Conservation (phyloP, 1,140 invertebrate species). For the Diprion similis region DNA sequence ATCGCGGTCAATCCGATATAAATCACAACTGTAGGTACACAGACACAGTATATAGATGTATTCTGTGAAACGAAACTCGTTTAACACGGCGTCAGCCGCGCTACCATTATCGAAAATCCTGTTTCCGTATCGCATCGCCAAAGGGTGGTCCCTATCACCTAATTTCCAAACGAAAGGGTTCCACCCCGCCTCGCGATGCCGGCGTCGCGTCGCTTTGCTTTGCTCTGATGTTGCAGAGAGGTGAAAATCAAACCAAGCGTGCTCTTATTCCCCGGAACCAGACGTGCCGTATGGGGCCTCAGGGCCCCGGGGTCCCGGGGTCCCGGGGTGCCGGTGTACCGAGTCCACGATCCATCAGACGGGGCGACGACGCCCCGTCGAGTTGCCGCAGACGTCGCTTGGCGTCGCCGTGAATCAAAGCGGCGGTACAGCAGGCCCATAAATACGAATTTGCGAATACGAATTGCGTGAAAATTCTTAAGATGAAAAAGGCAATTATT, state of each 20-base stretch:
- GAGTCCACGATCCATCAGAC: neutral
- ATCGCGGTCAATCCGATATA: conserved; percentile 4
- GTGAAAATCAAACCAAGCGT: too few species aligned
- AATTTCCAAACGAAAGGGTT: conserved; percentile 2
- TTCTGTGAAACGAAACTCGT: too few species aligned
- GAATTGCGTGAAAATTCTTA: too few species aligned
- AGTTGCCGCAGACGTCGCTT: neutral
- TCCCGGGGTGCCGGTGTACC: neutral
- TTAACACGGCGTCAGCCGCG: neutral
- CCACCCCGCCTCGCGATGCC: neutral
- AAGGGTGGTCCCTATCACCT: neutral
- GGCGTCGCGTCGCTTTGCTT: neutral
- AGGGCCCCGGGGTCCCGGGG: too few species aligned
- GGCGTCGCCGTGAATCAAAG: conserved; percentile 6
- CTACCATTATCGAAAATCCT: neutral
- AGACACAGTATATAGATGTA: too few species aligned
- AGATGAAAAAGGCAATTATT: too few species aligned
- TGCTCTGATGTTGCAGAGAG: too few species aligned
- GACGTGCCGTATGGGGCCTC: too few species aligned
- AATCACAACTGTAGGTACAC: neutral
- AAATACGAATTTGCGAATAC: neutral
- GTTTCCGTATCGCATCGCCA: neutral
- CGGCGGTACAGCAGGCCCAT: neutral
- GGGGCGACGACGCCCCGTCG: neutral
- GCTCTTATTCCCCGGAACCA: too few species aligned